Evolutionary conservation across 1,140 invertebrate species (phyloP).

Genomic region (Galleria mellonella): DNA sequence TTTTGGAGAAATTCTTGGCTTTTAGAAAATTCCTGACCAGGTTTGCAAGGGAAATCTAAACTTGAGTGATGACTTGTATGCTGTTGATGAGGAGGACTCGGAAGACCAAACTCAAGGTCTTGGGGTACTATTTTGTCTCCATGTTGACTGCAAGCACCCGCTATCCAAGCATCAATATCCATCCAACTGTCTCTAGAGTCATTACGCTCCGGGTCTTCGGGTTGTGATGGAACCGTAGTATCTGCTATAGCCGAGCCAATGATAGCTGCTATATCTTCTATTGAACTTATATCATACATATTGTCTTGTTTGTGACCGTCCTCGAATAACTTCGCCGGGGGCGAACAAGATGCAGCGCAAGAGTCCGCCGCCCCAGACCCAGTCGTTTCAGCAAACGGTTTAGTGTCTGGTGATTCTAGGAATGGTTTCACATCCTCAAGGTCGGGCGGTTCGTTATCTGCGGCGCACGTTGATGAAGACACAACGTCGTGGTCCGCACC

Average conservation of each 20-base stretch:
- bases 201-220: conserved; percentile 78
- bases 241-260: conserved; percentile 93
- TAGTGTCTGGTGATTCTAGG: conserved; percentile 72
- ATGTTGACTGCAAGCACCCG: conserved; percentile 80
- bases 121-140: conserved; percentile 78
- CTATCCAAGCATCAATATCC: conserved; percentile 89
- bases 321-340: conserved; percentile 59
- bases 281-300: conserved; percentile 82
- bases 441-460: conserved; percentile 74
- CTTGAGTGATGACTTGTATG: conserved; percentile 32
- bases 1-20: conserved; percentile 66
- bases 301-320: conserved; percentile 57
- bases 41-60: conserved; percentile 56
- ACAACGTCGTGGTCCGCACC: conserved; percentile 79
- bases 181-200: conserved; percentile 86
- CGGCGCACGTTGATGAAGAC: conserved; percentile 79
- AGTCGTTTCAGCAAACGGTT: conserved; percentile 55
- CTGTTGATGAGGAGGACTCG: conserved; percentile 77
- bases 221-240: conserved; percentile 84
- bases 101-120: conserved; percentile 80
- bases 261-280: conserved; percentile 90
- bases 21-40: conserved; percentile 60
- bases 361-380: conserved; percentile 45
- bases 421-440: conserved; percentile 77
- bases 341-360: conserved; percentile 61